Evolutionary conservation across 2,888 invertebrate genomes (phyloP), one percentile per base, ranked within the genome.

Genomic region (Drosophila anceps): DNA sequence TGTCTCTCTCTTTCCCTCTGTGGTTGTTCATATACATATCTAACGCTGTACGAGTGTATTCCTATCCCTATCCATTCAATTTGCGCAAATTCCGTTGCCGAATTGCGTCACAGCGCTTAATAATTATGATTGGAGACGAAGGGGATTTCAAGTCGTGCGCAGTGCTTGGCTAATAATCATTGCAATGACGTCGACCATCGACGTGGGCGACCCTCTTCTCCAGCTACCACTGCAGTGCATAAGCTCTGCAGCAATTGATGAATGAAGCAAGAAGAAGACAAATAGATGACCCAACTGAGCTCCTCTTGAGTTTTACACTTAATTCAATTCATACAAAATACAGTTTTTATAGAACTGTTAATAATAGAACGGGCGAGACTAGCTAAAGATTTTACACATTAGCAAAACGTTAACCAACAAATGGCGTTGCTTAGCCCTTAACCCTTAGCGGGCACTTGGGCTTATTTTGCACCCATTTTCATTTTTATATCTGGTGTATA

Each of bases 21-120:
- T 54, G 10, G 18, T 15, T 50, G 39, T 58, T 39, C 55, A 37
- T 54, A 46, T 37, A 10, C 29, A 12, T 37, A 20, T 53, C 20
- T 37, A 24, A 24, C n/a, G 4, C 24, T 20, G 12, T 24, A 4
- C 4, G 24, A 39, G 35, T 46, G 13, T 59, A 44, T 69, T 43
- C 59, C 64, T 59, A 44, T 57, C 54, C 60, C 37, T 67, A 60
- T 76, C 53, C 74, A 63, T 71, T 75, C 71, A 58, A 79, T 81
- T 88, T 84, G 77, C 88, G 84, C 81, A 84, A 86, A 86, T 88
- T 84, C 79, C 73, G 69, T 64, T 65, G 81, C 51, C 72, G 67
- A 82, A 79, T 84, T 84, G 88, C 84, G 84, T 84, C 84, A 84
- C 82, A 86, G 66, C 67, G 51, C 44, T 75, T 33, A 71, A 81